Base-by-base conservation (phyloP, 2,113 vertebrate species). In the Carassius carassius region DNA sequence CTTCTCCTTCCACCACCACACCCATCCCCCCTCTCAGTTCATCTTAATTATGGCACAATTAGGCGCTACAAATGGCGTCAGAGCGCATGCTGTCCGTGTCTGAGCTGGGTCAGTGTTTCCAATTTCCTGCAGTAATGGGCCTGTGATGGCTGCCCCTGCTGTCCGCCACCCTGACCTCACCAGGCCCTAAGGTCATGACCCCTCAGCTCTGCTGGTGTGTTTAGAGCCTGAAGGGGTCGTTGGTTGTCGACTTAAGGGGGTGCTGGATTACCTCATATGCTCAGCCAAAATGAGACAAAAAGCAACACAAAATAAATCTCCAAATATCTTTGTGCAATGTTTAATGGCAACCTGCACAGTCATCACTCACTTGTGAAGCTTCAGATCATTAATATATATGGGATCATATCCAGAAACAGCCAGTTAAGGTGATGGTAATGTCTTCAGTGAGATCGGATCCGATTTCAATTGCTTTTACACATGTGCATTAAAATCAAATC, bases 71-170 rank as follows among this genome's bases (percentile, higher is more conserved):
- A 92, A 93, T 92, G 93, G 95, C 95, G 95, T 94, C 93, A 92
- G 85, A 37, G 81, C 83, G 49, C 89, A 92, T 92, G 67, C 89
- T 83, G 85, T 89, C 86, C 86, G 86, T 81, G 90, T 90, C 91
- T 69, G 86, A 76, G 58, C 88, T 21, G 78, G 81, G 58, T 91
- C 86, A 75, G 93, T 96, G 95, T 96, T 96, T 97, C 94, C 93
- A 96, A 97, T 96, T 96, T 97, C 96, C 96, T 95, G 93, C 93
- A 90, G 92, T 95, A 95, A 96, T 93, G 92, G 95, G 92, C 90
- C 90, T 91, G 90, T 91, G 89, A 90, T 93, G 95, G 92, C 83
- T 74, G 91, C 82, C 86, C 86, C 85, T 76, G 91, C 91, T 78
- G 84, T 94, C 94, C 92, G 92, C 91, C 89, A 91, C 92, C 25